Conservation (phyloP, 2,113 vertebrate species). For the Pygoscelis adeliae region DNA sequence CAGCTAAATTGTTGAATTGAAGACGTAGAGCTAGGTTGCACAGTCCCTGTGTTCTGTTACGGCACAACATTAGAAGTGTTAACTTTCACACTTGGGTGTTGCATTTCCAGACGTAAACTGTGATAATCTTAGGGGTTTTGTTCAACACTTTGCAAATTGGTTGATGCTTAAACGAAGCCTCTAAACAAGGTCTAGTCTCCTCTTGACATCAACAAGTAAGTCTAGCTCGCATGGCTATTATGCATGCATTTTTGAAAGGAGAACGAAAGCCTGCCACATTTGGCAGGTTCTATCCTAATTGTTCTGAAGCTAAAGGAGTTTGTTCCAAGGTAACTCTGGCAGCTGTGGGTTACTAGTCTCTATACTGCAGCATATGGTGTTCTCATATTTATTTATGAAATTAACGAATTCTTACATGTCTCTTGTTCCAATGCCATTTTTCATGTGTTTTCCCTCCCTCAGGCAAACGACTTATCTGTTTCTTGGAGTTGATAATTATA, state of each 20-base stretch:
- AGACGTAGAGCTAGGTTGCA: background rate
- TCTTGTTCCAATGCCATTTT: background rate
- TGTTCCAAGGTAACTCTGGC: background rate
- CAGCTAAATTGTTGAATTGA: background rate
- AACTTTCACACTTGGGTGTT: constrained; percentile 34
- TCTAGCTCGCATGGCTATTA: background rate
- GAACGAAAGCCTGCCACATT: background rate
- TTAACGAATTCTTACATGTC: background rate
- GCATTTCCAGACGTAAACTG: background rate
- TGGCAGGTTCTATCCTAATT: background rate
- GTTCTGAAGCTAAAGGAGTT: background rate
- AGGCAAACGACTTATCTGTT: background rate
- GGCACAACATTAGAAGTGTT: background rate
- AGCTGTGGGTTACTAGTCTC: background rate
- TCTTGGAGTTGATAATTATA: background rate
- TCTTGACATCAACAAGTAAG: background rate
- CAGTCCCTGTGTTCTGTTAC: background rate
- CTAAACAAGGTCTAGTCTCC: background rate
- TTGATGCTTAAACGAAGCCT: background rate
- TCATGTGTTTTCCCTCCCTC: background rate
- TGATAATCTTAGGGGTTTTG: constrained; percentile 12
- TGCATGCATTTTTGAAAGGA: background rate
- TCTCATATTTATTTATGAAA: constrained; percentile 6
- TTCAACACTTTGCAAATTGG: constrained; percentile 13
- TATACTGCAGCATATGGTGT: background rate